Percentiles rank a stretch among this genome's conserved stretches.
These are phyloP conservation scores for Marmota monax DNA, from an alignment of 2,113 vertebrate species.

Conservation along the genomic window DNA sequence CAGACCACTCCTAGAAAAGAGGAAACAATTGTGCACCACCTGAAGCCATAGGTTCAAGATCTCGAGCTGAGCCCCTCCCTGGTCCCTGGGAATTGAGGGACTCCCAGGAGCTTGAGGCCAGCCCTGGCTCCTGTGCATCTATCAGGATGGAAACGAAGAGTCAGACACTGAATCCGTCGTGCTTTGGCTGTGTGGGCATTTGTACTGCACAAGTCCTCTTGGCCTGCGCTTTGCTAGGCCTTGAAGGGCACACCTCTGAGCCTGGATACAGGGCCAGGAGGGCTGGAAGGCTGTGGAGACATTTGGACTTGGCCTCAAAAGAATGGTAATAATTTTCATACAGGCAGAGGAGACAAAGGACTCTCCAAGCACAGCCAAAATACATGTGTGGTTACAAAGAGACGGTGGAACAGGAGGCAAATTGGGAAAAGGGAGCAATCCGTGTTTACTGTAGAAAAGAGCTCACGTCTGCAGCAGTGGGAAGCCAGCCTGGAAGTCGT, in stretches of 20 bases:
- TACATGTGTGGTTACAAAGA: background rate
- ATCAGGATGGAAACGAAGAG: no score
- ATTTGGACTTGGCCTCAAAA: background rate
- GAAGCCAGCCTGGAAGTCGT: background rate
- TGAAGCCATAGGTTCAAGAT: background rate
- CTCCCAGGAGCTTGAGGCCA: background rate
- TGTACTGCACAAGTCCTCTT: background rate
- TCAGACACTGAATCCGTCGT: background rate
- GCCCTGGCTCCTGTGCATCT: fast-evolving
- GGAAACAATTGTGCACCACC: fast-evolving
- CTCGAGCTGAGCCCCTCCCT: background rate
- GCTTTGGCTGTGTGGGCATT: background rate
- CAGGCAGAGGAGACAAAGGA: background rate
- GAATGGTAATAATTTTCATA: background rate
- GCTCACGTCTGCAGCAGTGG: background rate
- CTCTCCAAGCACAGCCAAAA: background rate
- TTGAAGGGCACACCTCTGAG: background rate
- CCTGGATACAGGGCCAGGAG: background rate
- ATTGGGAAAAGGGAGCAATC: background rate
- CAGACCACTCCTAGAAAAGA: background rate
- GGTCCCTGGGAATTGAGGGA: background rate
- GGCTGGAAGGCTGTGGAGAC: background rate
- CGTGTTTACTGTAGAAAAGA: background rate
- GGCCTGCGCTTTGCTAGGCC: background rate
- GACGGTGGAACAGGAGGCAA: background rate